Base-by-base conservation (phyloP, 2,888 invertebrate genomes). In the Agrochola circellaris region DNA sequence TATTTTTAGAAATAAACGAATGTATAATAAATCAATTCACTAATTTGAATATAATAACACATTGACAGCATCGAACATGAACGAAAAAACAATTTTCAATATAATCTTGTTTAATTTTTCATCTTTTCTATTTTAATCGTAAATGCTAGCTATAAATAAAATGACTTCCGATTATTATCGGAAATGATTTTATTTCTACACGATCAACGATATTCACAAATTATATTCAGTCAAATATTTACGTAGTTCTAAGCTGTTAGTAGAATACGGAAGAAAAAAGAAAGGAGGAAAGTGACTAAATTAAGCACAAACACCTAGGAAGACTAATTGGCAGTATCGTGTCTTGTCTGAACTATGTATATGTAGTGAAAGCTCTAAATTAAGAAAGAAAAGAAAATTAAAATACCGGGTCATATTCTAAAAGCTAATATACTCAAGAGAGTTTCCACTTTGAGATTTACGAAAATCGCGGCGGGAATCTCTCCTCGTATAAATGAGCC, bases 151-250 rank as follows among this genome's bases (percentile, higher is more conserved):
- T 66, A 66, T 58, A 69, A 80, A 79, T 80, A 87, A 85, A 85
- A 84, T 69, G 0, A 84, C 61, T 77, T 73, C 79, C 83, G 75
- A 83, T 73, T 20, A 13, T 20, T 54, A 71, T 79, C 76, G 60
- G 54, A 83, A 83, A 76, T 71, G 23, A 86, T 76, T 82, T 82
- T 80, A 86, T 78, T 80, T 77, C 26, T 67, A 83, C 38, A 68
- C 70, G 9, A 64, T 86, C 68, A 60, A 61, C 66, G 72, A 74
- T 82, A 82, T 82, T 74, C 80, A 79, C 71, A 87, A 84, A 88
- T 68, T 77, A 85, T 81, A 79, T 77, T 87, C 89, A 87, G 89
- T 88, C 83, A 81, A 87, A 64, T 84, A 72, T 86, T 84, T 69
- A 88, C 83, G 75, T 84, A 84, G 45, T 61, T 69, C 70, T 87